phyloP scores from a whole-genome alignment of 2,888 invertebrate species.

The Reticulitermes lucifugus region DNA sequence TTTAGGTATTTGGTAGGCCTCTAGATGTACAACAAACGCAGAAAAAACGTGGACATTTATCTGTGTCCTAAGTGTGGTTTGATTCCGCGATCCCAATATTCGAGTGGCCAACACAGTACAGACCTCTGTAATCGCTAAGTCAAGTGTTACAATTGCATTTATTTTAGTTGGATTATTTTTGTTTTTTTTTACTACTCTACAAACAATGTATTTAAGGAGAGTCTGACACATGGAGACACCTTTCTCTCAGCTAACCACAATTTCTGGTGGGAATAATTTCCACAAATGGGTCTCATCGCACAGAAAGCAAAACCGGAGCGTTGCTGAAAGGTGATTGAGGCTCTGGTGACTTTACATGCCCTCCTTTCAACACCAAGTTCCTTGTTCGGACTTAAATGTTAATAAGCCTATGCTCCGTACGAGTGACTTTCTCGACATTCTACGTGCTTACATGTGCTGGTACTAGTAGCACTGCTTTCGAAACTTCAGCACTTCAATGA shows the following conservation, averaged over 20 bases:
- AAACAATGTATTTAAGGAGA: too few species aligned
- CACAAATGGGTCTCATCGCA: background rate
- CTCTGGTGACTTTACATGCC: background rate
- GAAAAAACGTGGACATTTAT: too few species aligned
- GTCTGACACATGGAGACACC: too few species aligned
- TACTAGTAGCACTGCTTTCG: background rate
- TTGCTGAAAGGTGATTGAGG: slow-evolving; percentile 1
- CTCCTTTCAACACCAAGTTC: background rate
- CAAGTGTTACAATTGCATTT: too few species aligned
- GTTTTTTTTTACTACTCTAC: too few species aligned
- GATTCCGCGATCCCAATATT: too few species aligned
- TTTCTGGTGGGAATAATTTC: background rate
- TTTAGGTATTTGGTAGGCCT: too few species aligned
- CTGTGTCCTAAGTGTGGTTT: too few species aligned
- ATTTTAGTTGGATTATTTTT: too few species aligned
- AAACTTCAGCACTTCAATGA: background rate
- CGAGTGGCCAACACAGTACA: too few species aligned
- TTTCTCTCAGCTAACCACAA: background rate
- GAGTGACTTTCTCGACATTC: background rate
- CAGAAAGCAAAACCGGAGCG: background rate
- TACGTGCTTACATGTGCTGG: background rate
- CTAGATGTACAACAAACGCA: too few species aligned
- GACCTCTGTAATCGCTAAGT: too few species aligned
- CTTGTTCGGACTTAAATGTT: background rate
- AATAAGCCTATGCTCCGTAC: background rate